Base-by-base conservation (phyloP, 1,140 invertebrate genomes). In the Pantala flavescens region DNA sequence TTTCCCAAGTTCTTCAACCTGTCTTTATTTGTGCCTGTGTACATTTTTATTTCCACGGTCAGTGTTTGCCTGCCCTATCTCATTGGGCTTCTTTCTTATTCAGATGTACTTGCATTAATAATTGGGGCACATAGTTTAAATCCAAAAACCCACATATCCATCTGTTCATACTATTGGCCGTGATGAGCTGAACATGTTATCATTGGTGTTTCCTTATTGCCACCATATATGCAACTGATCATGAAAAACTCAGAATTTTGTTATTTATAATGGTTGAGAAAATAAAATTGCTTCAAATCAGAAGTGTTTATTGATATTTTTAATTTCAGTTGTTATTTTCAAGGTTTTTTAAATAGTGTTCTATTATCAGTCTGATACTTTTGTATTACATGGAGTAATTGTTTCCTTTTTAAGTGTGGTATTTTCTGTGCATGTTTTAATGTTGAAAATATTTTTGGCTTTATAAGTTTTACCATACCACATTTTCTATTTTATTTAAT, bases 161-260 rank as follows among this genome's bases (percentile, higher is more conserved):
- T 63, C n/a, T 63, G 16, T 63, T 63, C 49, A 63, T 63, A 63
- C 9, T 63, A 12, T 63, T 63, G 49, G 49, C 49, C 49, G 12
- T 63, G 49, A 21, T 19, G n/a, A 63, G 12, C n/a, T 63, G 49
- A 63, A 63, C 16, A 42, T 24, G 36, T 73, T 49, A 73, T 43
- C 23, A 73, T 43, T 73, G n/a, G 21, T 73, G 36, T 73, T 73
- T 23, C 28, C 24, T 73, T 73, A 23, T 19, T 73, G 72, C 42
- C 21, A 73, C 23, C 24, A 73, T 21, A 43, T 23, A 23, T 49
- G 28, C 49, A 19, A 63, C 49, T 19, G 3, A 21, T 63, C 49
- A 63, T 63, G 49, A 19, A 63, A 63, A 63, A 21, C 49, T 63
- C 49, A 63, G 49, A 3, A 63, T 63, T 63, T 63, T 63, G 49